Percentiles rank a stretch among this genome's conserved stretches.
These are phyloP conservation scores for Apamea monoglypha DNA, from an alignment of 2,888 invertebrate genomes.

Conservation along the genomic window DNA sequence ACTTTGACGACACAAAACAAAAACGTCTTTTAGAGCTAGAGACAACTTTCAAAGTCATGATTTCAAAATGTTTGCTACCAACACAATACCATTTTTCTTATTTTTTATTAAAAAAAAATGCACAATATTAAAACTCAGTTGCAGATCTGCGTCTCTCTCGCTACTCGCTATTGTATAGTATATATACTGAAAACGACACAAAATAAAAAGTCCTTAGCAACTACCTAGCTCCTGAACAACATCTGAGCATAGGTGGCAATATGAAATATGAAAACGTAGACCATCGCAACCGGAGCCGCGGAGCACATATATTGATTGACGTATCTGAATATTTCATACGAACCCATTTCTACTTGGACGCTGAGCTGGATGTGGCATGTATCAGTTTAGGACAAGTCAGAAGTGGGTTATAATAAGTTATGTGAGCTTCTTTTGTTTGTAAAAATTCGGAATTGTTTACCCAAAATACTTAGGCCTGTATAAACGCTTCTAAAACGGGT, in stretches of 20 bases:
- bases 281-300: conserved; percentile 61
- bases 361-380: conserved; percentile 50
- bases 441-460: not conserved
- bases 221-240: conserved; percentile 68
- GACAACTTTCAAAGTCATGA: too few relatives aligned
- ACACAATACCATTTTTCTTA: not conserved
- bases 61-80: too few relatives aligned
- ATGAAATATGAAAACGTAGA: conserved; percentile 81
- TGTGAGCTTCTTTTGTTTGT: conserved; percentile 5
- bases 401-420: conserved; percentile 18
- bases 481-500: too few relatives aligned
- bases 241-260: conserved; percentile 73
- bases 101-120: not conserved
- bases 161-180: too few relatives aligned
- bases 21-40: too few relatives aligned
- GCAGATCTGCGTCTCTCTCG: not conserved
- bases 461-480: not conserved
- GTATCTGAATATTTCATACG: conserved; percentile 73
- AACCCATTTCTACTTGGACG: conserved; percentile 66
- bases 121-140: not conserved
- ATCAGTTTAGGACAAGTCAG: conserved; percentile 33
- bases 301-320: conserved; percentile 82
- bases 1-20: too few relatives aligned
- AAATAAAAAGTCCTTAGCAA: not conserved
- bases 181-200: not conserved